Base-by-base conservation (phyloP, 2,888 invertebrate genomes). In the Calameuta filiformis region DNA sequence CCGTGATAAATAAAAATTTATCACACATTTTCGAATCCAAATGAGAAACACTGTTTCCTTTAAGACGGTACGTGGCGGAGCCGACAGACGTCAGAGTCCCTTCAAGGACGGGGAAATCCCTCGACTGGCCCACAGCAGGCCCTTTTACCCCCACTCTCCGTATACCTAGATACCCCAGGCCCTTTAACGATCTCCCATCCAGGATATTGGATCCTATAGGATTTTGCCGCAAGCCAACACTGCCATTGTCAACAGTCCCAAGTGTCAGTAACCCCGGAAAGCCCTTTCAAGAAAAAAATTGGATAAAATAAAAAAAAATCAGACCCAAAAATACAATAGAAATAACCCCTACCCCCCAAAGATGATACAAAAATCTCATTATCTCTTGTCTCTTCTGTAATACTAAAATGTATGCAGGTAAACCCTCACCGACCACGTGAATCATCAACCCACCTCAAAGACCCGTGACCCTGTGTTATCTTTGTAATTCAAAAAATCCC, bases 71-170 rank as follows among this genome's bases (percentile, higher is more conserved):
- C 79, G 75, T 76, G 73, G 78, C 75, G 75, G 76, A 81, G 80
- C 80, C 85, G 80, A 81, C 84, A 85, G 85, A 84, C 85, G 84
- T 85, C 80, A 80, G 80, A 79, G 80, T 78, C 84, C 85, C 80
- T 81, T 86, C 86, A 88, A 88, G 88, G 88, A 83, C 87, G 86
- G 87, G 85, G 85, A 86, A 85, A 87, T 84, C 87, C 87, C 87
- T 85, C 69, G 76, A 56, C 56, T 37, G 74, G 76, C 76, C 73
- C 76, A 73, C 31, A 79, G 76, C 76, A 73, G 76, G 35, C 69
- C 35, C 31, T 34, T 56, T 56, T 31, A 56, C 79, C 77, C 80
- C 56, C 56, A 56, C 56, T 23, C 56, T 23, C 23, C 23, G 2
- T 56, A 56, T 56, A 56, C 56, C 56, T 56, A 56, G 56, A 56